Conservation (phyloP, 1,140 invertebrate species). For the Drosophila repleta region DNA sequence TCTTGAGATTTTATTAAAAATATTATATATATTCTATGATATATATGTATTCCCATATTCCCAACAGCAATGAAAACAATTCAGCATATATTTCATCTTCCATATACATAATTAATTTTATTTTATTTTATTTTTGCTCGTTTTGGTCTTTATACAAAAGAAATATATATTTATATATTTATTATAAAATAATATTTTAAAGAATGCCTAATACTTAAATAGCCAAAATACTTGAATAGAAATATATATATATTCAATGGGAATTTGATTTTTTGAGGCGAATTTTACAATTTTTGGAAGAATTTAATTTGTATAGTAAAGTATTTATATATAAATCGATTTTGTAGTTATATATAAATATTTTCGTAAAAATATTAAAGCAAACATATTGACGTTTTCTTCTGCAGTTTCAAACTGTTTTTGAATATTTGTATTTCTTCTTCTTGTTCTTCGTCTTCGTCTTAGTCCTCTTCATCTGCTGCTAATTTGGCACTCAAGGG, state of each 20-base stretch:
- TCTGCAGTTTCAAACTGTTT: conserved; percentile 67
- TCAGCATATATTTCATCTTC: background rate
- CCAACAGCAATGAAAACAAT: no score
- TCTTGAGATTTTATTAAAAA: no score
- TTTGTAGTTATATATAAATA: conserved; percentile 17
- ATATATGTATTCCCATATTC: no score
- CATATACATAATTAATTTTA: conserved; percentile 35
- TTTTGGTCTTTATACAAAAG: conserved; percentile 38
- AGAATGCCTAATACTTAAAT: conserved; percentile 36
- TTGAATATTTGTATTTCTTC: conserved; percentile 27
- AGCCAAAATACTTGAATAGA: conserved; percentile 16
- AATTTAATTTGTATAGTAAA: conserved; percentile 15
- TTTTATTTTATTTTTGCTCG: conserved; percentile 40
- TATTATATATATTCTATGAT: no score
- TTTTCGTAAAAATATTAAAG: conserved; percentile 59
- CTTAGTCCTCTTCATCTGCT: conserved; percentile 5
- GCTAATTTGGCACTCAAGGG: conserved; percentile 43
- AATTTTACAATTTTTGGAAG: conserved; percentile 14
- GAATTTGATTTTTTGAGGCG: conserved; percentile 1
- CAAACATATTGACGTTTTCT: conserved; percentile 25
- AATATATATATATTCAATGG: background rate
- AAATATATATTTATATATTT: background rate
- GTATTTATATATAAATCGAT: conserved; percentile 24
- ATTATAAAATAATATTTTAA: conserved; percentile 14
- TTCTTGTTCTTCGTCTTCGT: conserved; percentile 29